phyloP scores from a whole-genome alignment of 2,888 invertebrate species.

The Drosophila paramelanica region DNA sequence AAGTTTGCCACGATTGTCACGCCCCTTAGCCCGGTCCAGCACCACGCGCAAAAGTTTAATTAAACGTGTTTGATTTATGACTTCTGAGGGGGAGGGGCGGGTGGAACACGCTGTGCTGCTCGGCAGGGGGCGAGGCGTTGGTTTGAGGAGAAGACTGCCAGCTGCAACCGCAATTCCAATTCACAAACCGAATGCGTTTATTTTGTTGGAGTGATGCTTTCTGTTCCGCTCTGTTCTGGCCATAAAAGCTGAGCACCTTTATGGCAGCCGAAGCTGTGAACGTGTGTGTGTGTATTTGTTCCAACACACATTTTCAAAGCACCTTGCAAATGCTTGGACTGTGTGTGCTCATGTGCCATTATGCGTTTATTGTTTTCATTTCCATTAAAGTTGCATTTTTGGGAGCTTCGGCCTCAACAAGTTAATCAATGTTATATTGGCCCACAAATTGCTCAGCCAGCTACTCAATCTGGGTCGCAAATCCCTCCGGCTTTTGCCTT shows the following conservation, averaged over 20 bases:
- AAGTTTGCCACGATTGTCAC: constrained; percentile 51
- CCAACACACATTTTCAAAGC: constrained; percentile 18
- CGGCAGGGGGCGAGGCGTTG: neutral
- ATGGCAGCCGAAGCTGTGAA: constrained; percentile 32
- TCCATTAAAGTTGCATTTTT: constrained; percentile 62
- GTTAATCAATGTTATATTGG: constrained; percentile 59
- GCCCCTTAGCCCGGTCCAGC: constrained; percentile 4
- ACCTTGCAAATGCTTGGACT: constrained; percentile 17
- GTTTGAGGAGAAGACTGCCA: constrained; percentile 19
- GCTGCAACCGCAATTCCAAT: constrained; percentile 61
- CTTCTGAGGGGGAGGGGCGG: constrained; percentile 18
- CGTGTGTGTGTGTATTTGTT: constrained; percentile 31
- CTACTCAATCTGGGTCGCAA: constrained; percentile 55
- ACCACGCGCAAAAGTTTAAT: constrained; percentile 68
- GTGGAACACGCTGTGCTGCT: constrained; percentile 17
- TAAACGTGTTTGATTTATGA: constrained; percentile 79
- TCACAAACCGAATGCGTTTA: constrained; percentile 59
- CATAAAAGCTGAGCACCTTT: constrained; percentile 58
- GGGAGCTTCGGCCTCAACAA: constrained; percentile 49
- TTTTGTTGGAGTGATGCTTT: constrained; percentile 36
- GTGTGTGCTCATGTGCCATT: constrained; percentile 12
- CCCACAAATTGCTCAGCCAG: constrained; percentile 22
- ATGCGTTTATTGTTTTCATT: constrained; percentile 48
- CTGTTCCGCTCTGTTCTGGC: constrained; percentile 14
- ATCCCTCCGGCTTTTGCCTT: constrained; percentile 65